These are phyloP conservation scores for Stenopsyche tienmushanensis DNA, from an alignment of 1,140 invertebrate species.

Conservation along the genomic window DNA sequence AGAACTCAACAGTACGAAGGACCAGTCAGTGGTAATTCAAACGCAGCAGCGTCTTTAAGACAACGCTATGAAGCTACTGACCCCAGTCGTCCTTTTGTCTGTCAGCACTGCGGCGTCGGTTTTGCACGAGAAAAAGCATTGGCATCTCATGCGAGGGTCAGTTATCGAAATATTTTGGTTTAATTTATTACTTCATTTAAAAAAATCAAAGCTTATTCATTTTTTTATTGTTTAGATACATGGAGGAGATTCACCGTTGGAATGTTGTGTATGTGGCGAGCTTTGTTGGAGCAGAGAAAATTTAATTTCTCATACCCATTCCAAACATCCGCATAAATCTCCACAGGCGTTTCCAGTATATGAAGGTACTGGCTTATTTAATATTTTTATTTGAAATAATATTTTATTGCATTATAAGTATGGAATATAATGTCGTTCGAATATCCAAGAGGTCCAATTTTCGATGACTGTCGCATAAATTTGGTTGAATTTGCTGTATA, in stretches of 20 bases:
- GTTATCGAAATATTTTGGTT: too few relatives aligned
- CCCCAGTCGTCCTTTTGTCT: constrained; percentile 75
- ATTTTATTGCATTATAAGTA: background rate
- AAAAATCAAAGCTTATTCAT: too few relatives aligned
- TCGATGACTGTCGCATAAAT: too few relatives aligned
- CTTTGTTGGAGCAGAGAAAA: constrained; percentile 74
- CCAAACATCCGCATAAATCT: constrained; percentile 55
- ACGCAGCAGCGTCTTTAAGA: constrained; percentile 32
- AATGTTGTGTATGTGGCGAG: constrained; percentile 74
- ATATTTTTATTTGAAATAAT: background rate
- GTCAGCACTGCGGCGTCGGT: constrained; percentile 74
- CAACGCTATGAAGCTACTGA: constrained; percentile 59
- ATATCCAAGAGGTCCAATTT: too few relatives aligned
- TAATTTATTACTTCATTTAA: background rate
- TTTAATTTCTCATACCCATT: constrained; percentile 65
- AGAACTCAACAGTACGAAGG: constrained; percentile 54
- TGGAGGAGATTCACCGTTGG: constrained; percentile 72
- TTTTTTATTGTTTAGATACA: constrained; percentile 60
- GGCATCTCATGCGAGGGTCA: constrained; percentile 66
- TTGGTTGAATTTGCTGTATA: too few relatives aligned
- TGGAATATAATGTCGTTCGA: background rate
- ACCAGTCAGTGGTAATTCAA: constrained; percentile 40
- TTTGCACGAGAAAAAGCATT: constrained; percentile 80
- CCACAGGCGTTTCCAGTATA: constrained; percentile 42
- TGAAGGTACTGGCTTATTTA: constrained; percentile 22